These are phyloP conservation scores for Bruchidius siliquastri DNA, from an alignment of 2,888 invertebrate genomes.

Conservation along the genomic window DNA sequence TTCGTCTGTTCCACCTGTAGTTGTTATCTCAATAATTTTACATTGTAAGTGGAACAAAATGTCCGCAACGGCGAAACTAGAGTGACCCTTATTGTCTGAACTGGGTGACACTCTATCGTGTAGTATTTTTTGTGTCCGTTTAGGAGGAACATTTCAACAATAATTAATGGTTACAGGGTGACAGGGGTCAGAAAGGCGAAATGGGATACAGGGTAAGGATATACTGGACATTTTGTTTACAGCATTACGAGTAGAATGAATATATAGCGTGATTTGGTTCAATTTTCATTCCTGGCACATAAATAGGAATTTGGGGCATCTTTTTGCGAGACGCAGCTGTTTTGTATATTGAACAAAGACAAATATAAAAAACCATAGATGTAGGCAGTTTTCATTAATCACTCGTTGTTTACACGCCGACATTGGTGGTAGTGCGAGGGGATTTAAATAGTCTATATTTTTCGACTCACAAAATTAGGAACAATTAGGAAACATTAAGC, in stretches of 20 bases:
- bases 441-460: too few relatives aligned
- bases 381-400: too few relatives aligned
- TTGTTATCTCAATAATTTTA: neutral
- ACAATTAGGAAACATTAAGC: too few relatives aligned
- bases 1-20: neutral
- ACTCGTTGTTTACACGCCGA: too few relatives aligned
- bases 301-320: too few relatives aligned
- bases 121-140: neutral
- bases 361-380: too few relatives aligned
- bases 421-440: too few relatives aligned
- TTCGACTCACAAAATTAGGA: too few relatives aligned
- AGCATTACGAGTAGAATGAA: conserved; percentile 9
- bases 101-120: neutral
- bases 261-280: too few relatives aligned
- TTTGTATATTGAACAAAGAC: too few relatives aligned
- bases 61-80: neutral
- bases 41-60: neutral
- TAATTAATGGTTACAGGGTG: conserved; percentile 55
- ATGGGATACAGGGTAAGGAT: conserved; percentile 69
- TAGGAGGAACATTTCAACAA: neutral
- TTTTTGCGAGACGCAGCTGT: too few relatives aligned
- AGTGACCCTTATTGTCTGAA: neutral
- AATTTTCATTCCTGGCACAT: too few relatives aligned
- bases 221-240: conserved; percentile 23
- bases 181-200: conserved; percentile 70